Base-by-base conservation (phyloP, 2,888 invertebrate species). In the Lasioglossum leucozonium region DNA sequence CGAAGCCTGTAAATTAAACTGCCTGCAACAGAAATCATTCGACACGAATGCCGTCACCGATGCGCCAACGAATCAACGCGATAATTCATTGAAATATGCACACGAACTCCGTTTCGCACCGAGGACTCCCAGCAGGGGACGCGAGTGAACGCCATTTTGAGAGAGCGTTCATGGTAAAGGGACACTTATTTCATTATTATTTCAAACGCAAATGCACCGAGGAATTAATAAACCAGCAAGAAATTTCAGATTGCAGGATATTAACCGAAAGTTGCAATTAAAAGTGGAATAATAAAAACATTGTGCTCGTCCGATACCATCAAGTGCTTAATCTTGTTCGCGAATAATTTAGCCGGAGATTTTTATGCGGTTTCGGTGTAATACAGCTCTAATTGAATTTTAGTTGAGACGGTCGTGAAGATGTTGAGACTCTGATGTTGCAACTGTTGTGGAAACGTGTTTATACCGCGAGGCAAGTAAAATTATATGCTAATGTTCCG, bases 1-100 rank as follows among this genome's bases (percentile, higher is more conserved):
- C 96, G 96, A 85, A 99, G 96, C 86, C 97, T 97, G 96, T 98
- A 98, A 94, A 99, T 97, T 91, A 98, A 95, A 90, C 97, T 97
- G 92, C 98, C 98, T 98, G 96, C 91, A 96, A 96, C 86, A 87
- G 87, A 87, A 87, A 77, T 58, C 82, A 82, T 74, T 80, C 47
- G 84, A 75, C 84, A 84, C 84, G 77, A 82, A 79, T 88, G 55
- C 71, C 77, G 72, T 74, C 79, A 72, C 16, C 77, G 79, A 85
- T 77, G 78, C 79, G 26, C 26, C 75, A 51, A n/a, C 62, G 40
- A 67, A 69, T 79, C 58, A 77, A 79, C 37, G 65, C 55, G 18
- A 34, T 74, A 80, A 87, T 87, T 87, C 76, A 72, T 79, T 79
- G 71, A 76, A 85, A 75, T n/a, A n/a, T 75, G 73, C 51, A 62